phyloP scores from a whole-genome alignment of 2,113 vertebrate genomes.

The Todiramphus chloris region DNA sequence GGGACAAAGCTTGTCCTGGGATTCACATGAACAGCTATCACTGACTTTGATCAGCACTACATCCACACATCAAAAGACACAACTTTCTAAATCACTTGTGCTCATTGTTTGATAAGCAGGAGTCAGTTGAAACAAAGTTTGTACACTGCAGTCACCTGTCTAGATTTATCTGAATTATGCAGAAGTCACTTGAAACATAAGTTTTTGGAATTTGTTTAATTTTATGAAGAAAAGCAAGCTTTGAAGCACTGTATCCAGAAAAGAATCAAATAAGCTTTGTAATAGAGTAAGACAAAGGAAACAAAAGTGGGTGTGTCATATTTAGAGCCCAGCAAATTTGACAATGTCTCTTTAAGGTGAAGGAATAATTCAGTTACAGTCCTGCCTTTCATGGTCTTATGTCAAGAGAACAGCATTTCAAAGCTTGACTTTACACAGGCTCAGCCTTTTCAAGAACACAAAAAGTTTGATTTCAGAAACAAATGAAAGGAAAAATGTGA shows the following conservation, averaged over 20 bases:
- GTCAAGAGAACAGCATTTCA: conserved; percentile 61
- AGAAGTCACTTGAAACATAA: not conserved
- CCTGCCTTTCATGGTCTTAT: conserved; percentile 37
- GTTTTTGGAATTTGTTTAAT: not conserved
- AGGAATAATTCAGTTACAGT: conserved; percentile 22
- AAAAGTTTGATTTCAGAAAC: conserved; percentile 58
- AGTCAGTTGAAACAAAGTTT: not conserved
- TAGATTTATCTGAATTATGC: not conserved
- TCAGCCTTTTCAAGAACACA: conserved; percentile 42
- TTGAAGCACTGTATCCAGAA: not conserved
- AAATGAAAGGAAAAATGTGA: conserved; percentile 41
- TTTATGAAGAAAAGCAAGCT: not conserved
- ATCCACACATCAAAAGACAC: conserved; percentile 48
- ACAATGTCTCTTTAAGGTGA: conserved; percentile 39
- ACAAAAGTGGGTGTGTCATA: conserved; percentile 23
- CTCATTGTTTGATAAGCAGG: conserved; percentile 10
- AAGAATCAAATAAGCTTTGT: not conserved
- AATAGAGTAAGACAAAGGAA: not conserved
- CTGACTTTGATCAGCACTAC: conserved; percentile 44
- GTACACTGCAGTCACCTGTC: not conserved
- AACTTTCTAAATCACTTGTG: not conserved
- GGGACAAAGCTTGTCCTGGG: conserved; percentile 28
- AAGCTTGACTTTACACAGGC: conserved; percentile 13
- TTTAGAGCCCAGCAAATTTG: not conserved
- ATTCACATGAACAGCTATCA: not conserved